Base-by-base conservation (phyloP, 2,113 vertebrate genomes). In the Indicator indicator region DNA sequence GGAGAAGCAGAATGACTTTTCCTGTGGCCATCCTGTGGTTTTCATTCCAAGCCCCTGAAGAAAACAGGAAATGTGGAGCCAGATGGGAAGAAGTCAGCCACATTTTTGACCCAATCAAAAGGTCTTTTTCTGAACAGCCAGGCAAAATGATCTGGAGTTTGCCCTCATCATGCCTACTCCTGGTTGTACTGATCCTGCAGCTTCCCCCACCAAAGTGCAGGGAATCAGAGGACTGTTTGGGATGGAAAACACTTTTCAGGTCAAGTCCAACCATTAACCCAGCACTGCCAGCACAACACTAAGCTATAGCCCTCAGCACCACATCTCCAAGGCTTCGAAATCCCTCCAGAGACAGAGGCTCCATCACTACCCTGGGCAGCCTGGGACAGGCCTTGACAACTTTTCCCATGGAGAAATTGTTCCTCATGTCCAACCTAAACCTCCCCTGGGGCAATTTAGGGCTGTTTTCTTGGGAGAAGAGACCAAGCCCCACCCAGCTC, bases 61-160 rank as follows among this genome's bases (percentile, higher is more conserved):
- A 64, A 90, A 94, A 90, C 78, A 94, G 89, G 94, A 92, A 94
- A 80, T 1, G 33, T 69, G 60, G 59, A 76, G 33, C 64, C 38
- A 27, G 85, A 68, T 14, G 83, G 64, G 73, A 83, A 93, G 82
- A 33, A 60, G 55, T 16, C 86, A 18, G 73, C 21, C 84, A 38
- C 86, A 28, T 79, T 68, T 72, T 4, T 87, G 86, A 69, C 48
- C 62, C 55, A 28, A 48, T 20, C 13, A 48, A 68, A 87, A 64
- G 73, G 27, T 40, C 73, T 46, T n/a, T 5, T 44, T 74, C 86
- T 52, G 23, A 74, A 27, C 2, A 1, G 36, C 56, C 58, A 40
- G 38, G 42, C 32, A 78, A 11, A 52, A 14, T 0, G 11, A 46
- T 4, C 42, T 8, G 65, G 11, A 48, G 27, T 24, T 59, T 69